Conservation (phyloP, 1,140 invertebrate species). For the Centruroides vittatus region DNA sequence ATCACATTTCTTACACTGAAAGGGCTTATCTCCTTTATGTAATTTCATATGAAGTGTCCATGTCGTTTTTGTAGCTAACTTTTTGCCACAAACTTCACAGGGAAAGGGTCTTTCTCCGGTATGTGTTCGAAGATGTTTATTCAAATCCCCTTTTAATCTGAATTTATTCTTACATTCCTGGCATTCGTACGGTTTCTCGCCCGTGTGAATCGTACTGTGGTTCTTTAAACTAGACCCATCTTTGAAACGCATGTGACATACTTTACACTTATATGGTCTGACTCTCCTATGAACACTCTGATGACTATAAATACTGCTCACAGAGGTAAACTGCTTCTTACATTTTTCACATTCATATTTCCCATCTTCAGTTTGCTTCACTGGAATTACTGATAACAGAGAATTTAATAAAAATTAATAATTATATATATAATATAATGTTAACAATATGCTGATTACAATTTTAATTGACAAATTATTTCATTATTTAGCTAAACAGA, state of each 20-base stretch:
- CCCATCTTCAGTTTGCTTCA: too few species aligned
- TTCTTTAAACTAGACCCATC: conserved; percentile 39
- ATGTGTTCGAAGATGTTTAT: conserved; percentile 84
- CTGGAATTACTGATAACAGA: too few species aligned
- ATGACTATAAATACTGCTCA: conserved; percentile 23
- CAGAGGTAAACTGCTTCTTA: conserved; percentile 19
- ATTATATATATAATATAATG: too few species aligned
- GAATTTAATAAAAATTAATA: too few species aligned
- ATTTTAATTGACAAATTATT: too few species aligned
- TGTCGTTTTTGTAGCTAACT: conserved; percentile 12
- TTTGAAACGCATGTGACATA: conserved; percentile 52
- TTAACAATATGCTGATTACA: too few species aligned
- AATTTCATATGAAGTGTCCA: conserved; percentile 58
- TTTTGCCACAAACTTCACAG: conserved; percentile 68
- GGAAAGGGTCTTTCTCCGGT: conserved; percentile 94
- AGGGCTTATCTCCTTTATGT: conserved; percentile 93
- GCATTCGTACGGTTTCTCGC: conserved; percentile 73
- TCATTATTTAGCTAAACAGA: too few species aligned
- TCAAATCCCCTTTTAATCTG: conserved; percentile 96
- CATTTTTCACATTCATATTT: conserved; percentile 28
- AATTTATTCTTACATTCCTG: conserved; percentile 92
- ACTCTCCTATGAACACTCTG: conserved; percentile 43
- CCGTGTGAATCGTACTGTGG: conserved; percentile 42
- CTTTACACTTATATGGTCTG: conserved; percentile 51
- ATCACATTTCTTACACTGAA: conserved; percentile 84